These are phyloP conservation scores for Belgica antarctica DNA, from an alignment of 2,888 invertebrate species.

Conservation along the genomic window DNA sequence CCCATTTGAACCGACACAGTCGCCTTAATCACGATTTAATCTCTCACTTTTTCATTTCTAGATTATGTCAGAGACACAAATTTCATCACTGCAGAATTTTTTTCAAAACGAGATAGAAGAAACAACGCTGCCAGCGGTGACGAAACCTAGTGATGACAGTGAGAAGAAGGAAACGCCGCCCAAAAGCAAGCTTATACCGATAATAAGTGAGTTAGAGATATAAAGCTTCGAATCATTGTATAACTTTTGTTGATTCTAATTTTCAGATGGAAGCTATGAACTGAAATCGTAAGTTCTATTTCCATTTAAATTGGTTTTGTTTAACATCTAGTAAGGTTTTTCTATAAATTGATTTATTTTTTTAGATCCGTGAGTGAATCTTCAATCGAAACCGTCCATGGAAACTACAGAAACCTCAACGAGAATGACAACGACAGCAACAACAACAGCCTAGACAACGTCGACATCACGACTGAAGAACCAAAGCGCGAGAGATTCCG, in stretches of 20 bases:
- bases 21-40: background rate
- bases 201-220: background rate
- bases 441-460: background rate
- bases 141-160: too few species aligned
- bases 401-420: background rate
- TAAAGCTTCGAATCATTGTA: background rate
- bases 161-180: background rate
- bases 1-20: too few species aligned
- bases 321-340: background rate
- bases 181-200: background rate
- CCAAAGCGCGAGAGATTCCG: slow-evolving; percentile 33
- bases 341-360: background rate
- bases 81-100: background rate
- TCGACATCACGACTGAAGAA: background rate
- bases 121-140: too few species aligned
- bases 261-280: background rate
- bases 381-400: background rate
- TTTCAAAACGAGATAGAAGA: background rate
- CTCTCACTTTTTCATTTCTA: background rate
- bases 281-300: background rate
- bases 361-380: background rate
- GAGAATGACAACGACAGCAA: background rate
- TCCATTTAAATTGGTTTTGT: background rate
- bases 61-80: background rate
- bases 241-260: background rate